Percentiles rank a stretch among this genome's conserved stretches.
Conservation (phyloP, 2,797 vertebrate species). For the Phataginus tetradactyla region DNA sequence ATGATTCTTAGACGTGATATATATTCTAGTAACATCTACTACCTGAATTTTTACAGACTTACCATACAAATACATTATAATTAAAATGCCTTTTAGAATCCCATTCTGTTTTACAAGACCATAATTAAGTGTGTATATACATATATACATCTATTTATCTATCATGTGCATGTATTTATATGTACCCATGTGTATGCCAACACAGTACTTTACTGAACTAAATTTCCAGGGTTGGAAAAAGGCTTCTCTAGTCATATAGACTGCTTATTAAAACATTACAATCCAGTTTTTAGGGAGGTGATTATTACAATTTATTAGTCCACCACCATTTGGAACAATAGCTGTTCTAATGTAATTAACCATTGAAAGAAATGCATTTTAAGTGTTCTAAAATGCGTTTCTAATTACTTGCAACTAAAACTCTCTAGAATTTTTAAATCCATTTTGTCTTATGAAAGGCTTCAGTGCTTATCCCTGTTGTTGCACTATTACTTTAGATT, state of each 20-base stretch:
- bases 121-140: neutral
- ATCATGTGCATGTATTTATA: neutral
- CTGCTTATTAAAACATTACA: conserved; percentile 73
- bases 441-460: conserved; percentile 79
- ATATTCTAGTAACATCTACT: neutral
- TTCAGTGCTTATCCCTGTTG: conserved; percentile 80
- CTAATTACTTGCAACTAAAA: conserved; percentile 85
- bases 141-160: neutral
- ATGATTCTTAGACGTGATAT: conserved; percentile 34
- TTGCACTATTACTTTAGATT: conserved; percentile 81
- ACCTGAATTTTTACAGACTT: conserved; percentile 1
- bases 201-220: conserved; percentile 18
- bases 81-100: conserved; percentile 30
- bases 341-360: conserved; percentile 85
- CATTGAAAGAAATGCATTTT: conserved; percentile 82
- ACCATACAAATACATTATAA: neutral
- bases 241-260: conserved; percentile 54
- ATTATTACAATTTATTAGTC: conserved; percentile 81
- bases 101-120: conserved; percentile 7
- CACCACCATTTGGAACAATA: conserved; percentile 78
- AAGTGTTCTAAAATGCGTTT: conserved; percentile 83
- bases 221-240: neutral
- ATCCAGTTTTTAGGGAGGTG: conserved; percentile 75
- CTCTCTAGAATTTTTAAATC: conserved; percentile 78
- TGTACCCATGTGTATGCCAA: neutral